Evolutionary conservation across 1,140 invertebrate species (phyloP).

Genomic region (Kradibia gibbosae): DNA sequence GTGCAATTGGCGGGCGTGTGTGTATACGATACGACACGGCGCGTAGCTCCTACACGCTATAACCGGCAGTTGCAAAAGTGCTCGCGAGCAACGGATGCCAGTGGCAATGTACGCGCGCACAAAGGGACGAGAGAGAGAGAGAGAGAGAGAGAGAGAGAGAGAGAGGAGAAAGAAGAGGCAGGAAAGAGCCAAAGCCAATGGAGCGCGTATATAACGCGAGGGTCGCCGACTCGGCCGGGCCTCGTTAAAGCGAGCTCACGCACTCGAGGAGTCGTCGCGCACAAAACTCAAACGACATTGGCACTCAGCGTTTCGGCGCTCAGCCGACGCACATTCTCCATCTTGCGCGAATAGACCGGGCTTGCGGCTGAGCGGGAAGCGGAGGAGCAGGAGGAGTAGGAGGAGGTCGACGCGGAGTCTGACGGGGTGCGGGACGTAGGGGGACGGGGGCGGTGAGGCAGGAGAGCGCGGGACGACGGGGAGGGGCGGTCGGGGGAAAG

Average conservation of each 20-base stretch:
- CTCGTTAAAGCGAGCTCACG: not conserved
- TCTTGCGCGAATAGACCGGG: constrained; percentile 33
- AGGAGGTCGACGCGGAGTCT: not conserved
- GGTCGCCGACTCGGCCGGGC: not conserved
- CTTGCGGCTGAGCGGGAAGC: not conserved
- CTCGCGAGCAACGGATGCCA: not conserved
- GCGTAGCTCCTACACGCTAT: not conserved
- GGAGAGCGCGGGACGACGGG: not conserved
- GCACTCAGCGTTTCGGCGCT: not conserved
- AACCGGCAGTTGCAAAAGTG: not conserved
- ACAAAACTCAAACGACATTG: not conserved
- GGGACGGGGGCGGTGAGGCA: not conserved
- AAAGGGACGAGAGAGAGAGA: not conserved
- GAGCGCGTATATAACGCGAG: too few species aligned
- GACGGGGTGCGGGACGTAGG: not conserved
- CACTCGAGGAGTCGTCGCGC: not conserved
- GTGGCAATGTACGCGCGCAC: not conserved
- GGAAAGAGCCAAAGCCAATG: too few species aligned
- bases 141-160: not conserved
- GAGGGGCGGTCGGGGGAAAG: too few species aligned
- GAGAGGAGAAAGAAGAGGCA: not conserved
- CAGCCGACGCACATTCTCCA: constrained; percentile 17
- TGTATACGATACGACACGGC: not conserved
- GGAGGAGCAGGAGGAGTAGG: too few species aligned
- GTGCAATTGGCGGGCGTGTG: not conserved